These are phyloP conservation scores for Hyles lineata DNA, from an alignment of 2,888 invertebrate genomes.

Conservation along the genomic window DNA sequence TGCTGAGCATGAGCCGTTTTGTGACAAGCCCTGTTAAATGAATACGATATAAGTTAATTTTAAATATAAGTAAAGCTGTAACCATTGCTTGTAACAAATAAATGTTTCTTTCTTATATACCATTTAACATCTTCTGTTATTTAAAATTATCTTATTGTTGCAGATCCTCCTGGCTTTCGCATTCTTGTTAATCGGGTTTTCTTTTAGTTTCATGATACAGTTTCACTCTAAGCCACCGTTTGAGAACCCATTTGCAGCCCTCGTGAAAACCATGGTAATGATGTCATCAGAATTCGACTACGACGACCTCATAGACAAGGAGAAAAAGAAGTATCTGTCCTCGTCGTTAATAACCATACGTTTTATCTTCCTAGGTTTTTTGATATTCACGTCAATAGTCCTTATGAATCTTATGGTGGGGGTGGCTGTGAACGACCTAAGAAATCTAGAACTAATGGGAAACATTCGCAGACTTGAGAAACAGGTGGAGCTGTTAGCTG, in stretches of 20 bases:
- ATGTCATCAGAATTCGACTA: conserved; percentile 86
- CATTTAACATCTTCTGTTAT: no score
- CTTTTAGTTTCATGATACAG: conserved; percentile 83
- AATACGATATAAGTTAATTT: no score
- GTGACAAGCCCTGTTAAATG: no score
- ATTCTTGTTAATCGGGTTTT: conserved; percentile 83
- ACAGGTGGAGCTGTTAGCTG: conserved; percentile 79
- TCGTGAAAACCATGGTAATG: conserved; percentile 86
- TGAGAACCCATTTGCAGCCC: conserved; percentile 78
- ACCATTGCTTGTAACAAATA: no score
- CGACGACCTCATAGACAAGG: conserved; percentile 68
- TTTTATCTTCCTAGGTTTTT: conserved; percentile 77
- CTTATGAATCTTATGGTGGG: conserved; percentile 86
- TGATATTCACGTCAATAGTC: conserved; percentile 82
- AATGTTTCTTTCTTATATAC: no score
- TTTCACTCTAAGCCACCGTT: conserved; percentile 80
- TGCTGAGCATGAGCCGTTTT: no score
- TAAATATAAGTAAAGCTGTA: no score
- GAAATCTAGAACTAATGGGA: conserved; percentile 81
- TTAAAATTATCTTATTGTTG: conserved; percentile 42
- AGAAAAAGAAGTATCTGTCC: conserved; percentile 55
- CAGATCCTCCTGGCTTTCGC: conserved; percentile 79
- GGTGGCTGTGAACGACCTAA: conserved; percentile 85
- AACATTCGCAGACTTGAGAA: conserved; percentile 82
- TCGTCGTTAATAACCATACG: conserved; percentile 69